Conservation (phyloP, 2,113 vertebrate species). For the Pampusana beccarii region DNA sequence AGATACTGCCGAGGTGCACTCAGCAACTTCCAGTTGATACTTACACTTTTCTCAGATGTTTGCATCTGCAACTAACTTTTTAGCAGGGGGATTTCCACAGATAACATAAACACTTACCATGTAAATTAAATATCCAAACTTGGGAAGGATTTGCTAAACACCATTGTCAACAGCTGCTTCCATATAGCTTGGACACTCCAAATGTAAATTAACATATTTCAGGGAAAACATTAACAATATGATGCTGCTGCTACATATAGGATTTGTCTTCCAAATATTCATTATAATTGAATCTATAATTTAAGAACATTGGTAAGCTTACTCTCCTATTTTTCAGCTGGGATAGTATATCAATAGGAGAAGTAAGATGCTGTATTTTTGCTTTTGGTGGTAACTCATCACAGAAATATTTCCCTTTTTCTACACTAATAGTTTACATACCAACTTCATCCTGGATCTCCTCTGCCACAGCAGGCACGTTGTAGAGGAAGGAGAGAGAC, state of each 20-base stretch:
- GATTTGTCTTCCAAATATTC: not conserved
- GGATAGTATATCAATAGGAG: not conserved
- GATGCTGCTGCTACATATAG: not conserved
- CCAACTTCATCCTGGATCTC: slow-evolving; percentile 98
- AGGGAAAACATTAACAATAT: not conserved
- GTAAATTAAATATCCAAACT: not conserved
- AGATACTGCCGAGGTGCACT: not conserved
- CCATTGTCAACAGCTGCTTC: not conserved
- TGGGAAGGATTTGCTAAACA: not conserved
- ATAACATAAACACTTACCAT: not conserved
- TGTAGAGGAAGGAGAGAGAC: slow-evolving; percentile 95
- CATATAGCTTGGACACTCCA: not conserved
- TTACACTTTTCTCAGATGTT: not conserved
- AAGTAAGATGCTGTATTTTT: not conserved
- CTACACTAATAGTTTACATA: slow-evolving; percentile 68
- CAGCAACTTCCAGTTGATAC: not conserved
- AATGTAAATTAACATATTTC: not conserved
- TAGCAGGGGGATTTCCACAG: not conserved
- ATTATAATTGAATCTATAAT: not conserved
- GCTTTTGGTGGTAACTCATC: not conserved
- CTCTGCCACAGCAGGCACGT: slow-evolving; percentile 91
- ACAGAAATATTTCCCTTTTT: not conserved
- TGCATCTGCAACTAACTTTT: not conserved
- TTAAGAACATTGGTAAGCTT: not conserved
- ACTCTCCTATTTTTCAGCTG: not conserved